A percentile compares a stretch with the other conserved stretches of the same genome.
Conservation (phyloP, 2,888 invertebrate genomes). For the Branchellion lobata region DNA sequence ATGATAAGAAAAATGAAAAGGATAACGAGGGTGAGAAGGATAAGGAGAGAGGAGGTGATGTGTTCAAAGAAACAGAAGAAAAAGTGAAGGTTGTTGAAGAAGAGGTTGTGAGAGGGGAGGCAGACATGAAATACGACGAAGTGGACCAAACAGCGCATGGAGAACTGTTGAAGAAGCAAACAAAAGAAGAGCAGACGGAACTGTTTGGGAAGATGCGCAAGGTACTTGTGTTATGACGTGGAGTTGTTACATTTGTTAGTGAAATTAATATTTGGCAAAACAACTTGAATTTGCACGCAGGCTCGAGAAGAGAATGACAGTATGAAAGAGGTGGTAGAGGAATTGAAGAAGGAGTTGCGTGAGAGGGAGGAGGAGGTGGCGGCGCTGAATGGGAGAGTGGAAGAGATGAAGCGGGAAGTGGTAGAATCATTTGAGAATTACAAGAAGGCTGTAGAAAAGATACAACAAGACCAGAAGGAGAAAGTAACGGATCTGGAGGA, state of each 20-base stretch:
- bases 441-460: background rate
- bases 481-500: background rate
- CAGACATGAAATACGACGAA: too few species aligned
- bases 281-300: too few species aligned
- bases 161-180: too few species aligned
- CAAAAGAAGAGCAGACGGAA: too few species aligned
- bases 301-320: conserved; percentile 36
- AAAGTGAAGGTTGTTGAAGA: conserved; percentile 11
- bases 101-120: background rate
- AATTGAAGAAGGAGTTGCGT: conserved; percentile 29
- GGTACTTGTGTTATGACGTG: too few species aligned
- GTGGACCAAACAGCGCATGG: too few species aligned
- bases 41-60: conserved; percentile 25
- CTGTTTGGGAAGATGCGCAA: too few species aligned
- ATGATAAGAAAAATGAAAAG: conserved; percentile 7
- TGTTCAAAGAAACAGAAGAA: conserved; percentile 20
- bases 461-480: conserved; percentile 1
- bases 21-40: background rate
- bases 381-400: conserved; percentile 10
- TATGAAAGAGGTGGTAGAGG: conserved; percentile 1
- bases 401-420: conserved; percentile 10
- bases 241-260: too few species aligned
- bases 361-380: conserved; percentile 34
- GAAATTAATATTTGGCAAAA: too few species aligned
- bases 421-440: conserved; percentile 32